Base-by-base conservation (phyloP, 2,888 invertebrate species). In the Dolichomitus sp. region DNA sequence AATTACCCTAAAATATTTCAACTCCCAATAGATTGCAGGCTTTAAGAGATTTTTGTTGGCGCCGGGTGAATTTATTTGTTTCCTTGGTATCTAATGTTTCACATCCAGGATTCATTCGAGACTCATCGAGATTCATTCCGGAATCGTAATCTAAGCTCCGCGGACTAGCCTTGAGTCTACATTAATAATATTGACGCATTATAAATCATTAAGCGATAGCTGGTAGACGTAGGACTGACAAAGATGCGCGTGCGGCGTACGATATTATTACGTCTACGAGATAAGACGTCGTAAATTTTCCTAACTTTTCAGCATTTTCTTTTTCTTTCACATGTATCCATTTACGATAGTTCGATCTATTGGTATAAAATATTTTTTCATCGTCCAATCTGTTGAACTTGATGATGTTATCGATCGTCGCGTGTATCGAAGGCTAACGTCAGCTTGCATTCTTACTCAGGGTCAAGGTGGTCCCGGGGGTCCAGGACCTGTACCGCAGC, bases 401-500 rank as follows among this genome's bases (percentile, higher is more conserved):
- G 40, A 69, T 30, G n/a, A 19, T 27, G 27, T 73, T 73, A 77
- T 76, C 66, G 30, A 40, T 42, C 23, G 3, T 11, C 57, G 40
- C 23, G 45, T 59, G 0, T 6, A 65, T 74, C 23, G 2, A 17
- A 61, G n/a, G 54, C 52, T 78, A 70, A 54, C 17, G 40, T 73
- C 63, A 11, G n/a, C 17, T 42, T 40, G 73, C 78, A 45, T 76
- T 23, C 17, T 30, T 63, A 88, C 86, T 69, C 69, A 92, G 91
- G 89, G 88, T 82, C 92, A 90, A 87, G 89, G 90, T 37, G 90
- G 90, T 52, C 86, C 90, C 3, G 90, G 89, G 19, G 90, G 88
- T 45, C 91, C 91, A 14, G 90, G 89, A 30, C 90, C 93, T 23
- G 91, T 88, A 69, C 88, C 92, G 40, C 93, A 91, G 69, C 91